Evolutionary conservation across 2,888 invertebrate genomes (phyloP).

Genomic region (Acronicta leporina): DNA sequence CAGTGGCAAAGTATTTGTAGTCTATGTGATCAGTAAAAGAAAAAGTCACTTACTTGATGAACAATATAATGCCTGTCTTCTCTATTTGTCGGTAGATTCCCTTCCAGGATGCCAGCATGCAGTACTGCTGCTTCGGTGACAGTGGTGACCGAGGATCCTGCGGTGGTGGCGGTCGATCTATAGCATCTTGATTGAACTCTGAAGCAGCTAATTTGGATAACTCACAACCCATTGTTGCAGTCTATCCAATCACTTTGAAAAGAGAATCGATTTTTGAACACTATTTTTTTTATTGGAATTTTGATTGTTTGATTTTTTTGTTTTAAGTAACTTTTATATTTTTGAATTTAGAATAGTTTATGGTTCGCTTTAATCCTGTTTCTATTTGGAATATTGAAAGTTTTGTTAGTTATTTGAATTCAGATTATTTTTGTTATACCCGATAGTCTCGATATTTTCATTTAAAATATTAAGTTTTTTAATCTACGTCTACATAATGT

Average conservation of each 20-base stretch:
- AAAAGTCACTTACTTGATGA: slow-evolving; percentile 93
- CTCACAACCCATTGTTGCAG: slow-evolving; percentile 91
- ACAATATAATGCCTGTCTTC: slow-evolving; percentile 95
- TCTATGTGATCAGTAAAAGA: not conserved
- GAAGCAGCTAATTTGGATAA: slow-evolving; percentile 91
- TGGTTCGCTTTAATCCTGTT: not conserved
- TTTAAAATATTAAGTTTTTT: not conserved
- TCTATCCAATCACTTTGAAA: not conserved
- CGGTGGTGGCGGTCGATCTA: slow-evolving; percentile 91
- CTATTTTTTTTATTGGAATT: not conserved
- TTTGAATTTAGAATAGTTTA: slow-evolving; percentile 3
- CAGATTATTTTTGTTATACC: too few relatives aligned
- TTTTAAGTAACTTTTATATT: not conserved
- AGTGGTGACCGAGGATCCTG: slow-evolving; percentile 94
- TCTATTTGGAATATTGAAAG: not conserved
- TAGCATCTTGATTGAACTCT: slow-evolving; percentile 78
- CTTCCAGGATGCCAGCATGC: slow-evolving; percentile 96
- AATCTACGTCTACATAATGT: not conserved
- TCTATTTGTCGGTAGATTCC: slow-evolving; percentile 96
- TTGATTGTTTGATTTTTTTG: not conserved
- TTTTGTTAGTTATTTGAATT: too few relatives aligned
- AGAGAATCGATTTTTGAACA: not conserved
- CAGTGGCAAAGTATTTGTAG: too few relatives aligned
- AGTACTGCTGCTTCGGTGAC: slow-evolving; percentile 95
- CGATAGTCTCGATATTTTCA: not conserved